Evolutionary conservation across 2,888 invertebrate genomes (phyloP).

Genomic region (Lingula anatina): DNA sequence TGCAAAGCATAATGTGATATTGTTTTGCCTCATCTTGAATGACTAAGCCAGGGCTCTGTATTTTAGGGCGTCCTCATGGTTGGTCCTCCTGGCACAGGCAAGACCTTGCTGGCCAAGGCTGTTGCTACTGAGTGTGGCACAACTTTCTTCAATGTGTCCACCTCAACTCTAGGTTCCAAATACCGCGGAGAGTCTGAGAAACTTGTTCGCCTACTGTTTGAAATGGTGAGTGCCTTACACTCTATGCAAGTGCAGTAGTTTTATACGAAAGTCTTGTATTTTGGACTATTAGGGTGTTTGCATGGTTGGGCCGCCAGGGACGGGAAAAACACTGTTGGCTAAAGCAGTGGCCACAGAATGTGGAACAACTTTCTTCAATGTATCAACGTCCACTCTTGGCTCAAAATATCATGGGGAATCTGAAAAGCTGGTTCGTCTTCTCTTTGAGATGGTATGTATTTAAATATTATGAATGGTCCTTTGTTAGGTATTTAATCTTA

Average conservation of each 20-base stretch:
- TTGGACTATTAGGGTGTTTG: slow-evolving; percentile 45
- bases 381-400: slow-evolving; percentile 94
- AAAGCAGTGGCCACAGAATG: slow-evolving; percentile 58
- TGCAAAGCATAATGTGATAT: no score
- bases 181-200: slow-evolving; percentile 98
- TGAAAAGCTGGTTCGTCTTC: slow-evolving; percentile 89
- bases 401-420: slow-evolving; percentile 99
- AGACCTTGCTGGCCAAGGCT: slow-evolving; percentile 57
- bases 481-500: no score
- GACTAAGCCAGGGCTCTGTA: no score
- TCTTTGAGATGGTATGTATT: slow-evolving; percentile 94
- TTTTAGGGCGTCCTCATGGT: slow-evolving; percentile 52
- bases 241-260: no score
- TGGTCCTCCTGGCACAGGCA: slow-evolving; percentile 57
- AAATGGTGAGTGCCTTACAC: no score
- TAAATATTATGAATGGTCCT: no score
- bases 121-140: slow-evolving; percentile 57
- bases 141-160: slow-evolving; percentile 74
- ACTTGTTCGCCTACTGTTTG: slow-evolving; percentile 90
- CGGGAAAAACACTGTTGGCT: slow-evolving; percentile 57
- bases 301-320: slow-evolving; percentile 56
- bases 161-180: slow-evolving; percentile 95
- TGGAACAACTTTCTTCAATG: slow-evolving; percentile 62
- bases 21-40: no score
- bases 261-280: background rate